A percentile compares a stretch with the other conserved stretches of the same genome.
These are phyloP conservation scores for Tragelaphus strepsiceros DNA, from an alignment of 2,113 vertebrate species.

Conservation along the genomic window DNA sequence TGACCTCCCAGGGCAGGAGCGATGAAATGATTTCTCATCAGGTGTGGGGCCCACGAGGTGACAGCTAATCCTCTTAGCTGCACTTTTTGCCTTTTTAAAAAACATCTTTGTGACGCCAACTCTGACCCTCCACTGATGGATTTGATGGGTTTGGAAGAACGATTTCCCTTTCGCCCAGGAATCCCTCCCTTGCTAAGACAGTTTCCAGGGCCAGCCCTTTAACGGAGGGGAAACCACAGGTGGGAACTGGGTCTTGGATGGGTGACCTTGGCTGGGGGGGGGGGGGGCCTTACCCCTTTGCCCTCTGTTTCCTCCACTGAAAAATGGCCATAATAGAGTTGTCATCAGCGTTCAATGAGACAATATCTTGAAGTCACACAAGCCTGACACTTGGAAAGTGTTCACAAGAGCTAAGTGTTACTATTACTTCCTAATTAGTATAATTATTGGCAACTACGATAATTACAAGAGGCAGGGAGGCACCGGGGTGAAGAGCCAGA, in stretches of 20 bases:
- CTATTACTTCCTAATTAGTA: neutral
- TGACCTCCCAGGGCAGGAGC: constrained; percentile 32
- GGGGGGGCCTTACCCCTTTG: neutral
- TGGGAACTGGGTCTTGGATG: neutral
- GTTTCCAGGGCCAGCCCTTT: neutral
- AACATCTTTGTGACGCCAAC: neutral
- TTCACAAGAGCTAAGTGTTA: neutral
- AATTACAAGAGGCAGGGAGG: neutral
- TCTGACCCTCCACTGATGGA: constrained; percentile 22
- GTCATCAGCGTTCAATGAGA: neutral
- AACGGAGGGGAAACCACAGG: neutral
- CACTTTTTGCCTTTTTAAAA: constrained; percentile 49
- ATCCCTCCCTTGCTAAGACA: neutral
- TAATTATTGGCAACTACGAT: neutral
- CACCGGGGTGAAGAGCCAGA: neutral
- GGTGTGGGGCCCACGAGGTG: neutral
- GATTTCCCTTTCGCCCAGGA: neutral
- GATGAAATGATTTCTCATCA: constrained; percentile 51
- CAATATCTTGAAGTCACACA: neutral
- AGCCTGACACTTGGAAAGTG: neutral
- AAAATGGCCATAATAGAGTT: neutral
- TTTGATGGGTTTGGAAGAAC: neutral
- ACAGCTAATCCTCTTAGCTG: constrained; percentile 51
- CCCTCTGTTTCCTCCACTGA: neutral
- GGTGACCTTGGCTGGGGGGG: neutral